Conservation (phyloP, 2,888 invertebrate genomes). For the Rotaria socialis region DNA sequence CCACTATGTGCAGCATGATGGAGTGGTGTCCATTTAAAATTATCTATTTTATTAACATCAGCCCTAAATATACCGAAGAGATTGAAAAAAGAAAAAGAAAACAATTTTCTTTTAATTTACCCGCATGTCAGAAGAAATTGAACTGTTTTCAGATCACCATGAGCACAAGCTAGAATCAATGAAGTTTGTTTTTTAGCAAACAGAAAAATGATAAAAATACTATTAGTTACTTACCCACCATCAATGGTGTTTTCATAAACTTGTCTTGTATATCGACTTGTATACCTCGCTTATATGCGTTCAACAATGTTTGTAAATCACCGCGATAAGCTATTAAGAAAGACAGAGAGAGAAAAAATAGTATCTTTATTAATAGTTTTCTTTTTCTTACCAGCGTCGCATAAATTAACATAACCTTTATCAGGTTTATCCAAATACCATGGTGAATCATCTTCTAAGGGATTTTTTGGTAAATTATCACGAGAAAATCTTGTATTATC, state of each 20-base stretch:
- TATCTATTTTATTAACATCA: slow-evolving; percentile 56
- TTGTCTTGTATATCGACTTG: slow-evolving; percentile 57
- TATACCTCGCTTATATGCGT: slow-evolving; percentile 53
- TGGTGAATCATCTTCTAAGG: slow-evolving; percentile 57
- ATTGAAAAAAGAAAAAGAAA: neutral
- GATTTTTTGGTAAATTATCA: slow-evolving; percentile 56
- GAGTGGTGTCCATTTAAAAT: slow-evolving; percentile 59
- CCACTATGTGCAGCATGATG: slow-evolving; percentile 54
- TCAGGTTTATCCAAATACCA: slow-evolving; percentile 59
- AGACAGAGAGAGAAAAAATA: neutral
- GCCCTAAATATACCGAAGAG: slow-evolving; percentile 51
- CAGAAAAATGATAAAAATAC: neutral
- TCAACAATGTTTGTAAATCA: slow-evolving; percentile 53
- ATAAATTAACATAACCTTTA: slow-evolving; percentile 55
- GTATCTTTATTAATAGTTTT: neutral
- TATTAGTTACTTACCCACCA: slow-evolving; percentile 48
- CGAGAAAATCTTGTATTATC: slow-evolving; percentile 56
- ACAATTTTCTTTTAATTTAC: slow-evolving; percentile 50
- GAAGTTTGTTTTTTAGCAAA: neutral
- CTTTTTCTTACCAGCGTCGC: slow-evolving; percentile 52
- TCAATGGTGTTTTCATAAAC: slow-evolving; percentile 60
- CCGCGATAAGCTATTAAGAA: slow-evolving; percentile 11
- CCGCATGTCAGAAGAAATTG: slow-evolving; percentile 56
- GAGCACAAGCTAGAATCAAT: slow-evolving; percentile 51
- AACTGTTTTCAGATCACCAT: slow-evolving; percentile 55